A percentile compares a stretch with the other conserved stretches of the same genome.
phyloP scores from a whole-genome alignment of 2,888 invertebrate genomes.

The Ichneumoninae sp. region DNA sequence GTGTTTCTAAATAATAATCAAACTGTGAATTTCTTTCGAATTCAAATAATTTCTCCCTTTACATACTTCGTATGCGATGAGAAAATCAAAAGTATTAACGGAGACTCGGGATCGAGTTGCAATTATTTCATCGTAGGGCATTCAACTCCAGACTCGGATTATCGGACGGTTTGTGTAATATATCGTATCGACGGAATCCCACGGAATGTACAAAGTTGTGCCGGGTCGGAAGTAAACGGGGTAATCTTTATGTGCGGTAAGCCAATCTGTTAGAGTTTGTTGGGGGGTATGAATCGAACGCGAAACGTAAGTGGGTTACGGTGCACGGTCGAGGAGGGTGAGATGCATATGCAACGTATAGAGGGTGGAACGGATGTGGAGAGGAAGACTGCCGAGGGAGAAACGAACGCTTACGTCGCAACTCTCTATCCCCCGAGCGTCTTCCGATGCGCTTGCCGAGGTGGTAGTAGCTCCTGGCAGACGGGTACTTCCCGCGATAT shows the following conservation, averaged over 20 bases:
- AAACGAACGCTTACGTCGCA: constrained; percentile 60
- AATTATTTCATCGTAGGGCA: no score
- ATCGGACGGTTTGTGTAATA: no score
- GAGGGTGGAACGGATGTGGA: constrained; percentile 33
- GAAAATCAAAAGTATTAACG: no score
- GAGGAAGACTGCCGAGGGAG: constrained; percentile 24
- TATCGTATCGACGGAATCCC: constrained; percentile 29
- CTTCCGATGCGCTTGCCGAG: constrained; percentile 56
- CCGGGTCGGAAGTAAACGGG: constrained; percentile 18
- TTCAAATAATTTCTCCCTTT: no score
- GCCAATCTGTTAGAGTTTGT: constrained; percentile 8
- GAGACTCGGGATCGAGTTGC: no score
- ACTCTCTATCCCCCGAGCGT: constrained; percentile 57
- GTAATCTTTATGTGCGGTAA: constrained; percentile 55
- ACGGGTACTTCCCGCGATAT: constrained; percentile 66
- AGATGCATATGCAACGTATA: constrained; percentile 46
- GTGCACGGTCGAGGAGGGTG: constrained; percentile 13
- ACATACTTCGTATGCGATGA: no score
- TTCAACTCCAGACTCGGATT: no score
- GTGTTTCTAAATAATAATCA: no score
- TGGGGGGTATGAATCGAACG: constrained; percentile 22
- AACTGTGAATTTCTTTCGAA: no score
- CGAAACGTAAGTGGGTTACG: constrained; percentile 22
- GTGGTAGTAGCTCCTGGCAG: constrained; percentile 48
- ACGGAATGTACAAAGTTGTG: constrained; percentile 29